phyloP scores from a whole-genome alignment of 92 coral and sea anemone genomes.

The Phenganax marumi region DNA sequence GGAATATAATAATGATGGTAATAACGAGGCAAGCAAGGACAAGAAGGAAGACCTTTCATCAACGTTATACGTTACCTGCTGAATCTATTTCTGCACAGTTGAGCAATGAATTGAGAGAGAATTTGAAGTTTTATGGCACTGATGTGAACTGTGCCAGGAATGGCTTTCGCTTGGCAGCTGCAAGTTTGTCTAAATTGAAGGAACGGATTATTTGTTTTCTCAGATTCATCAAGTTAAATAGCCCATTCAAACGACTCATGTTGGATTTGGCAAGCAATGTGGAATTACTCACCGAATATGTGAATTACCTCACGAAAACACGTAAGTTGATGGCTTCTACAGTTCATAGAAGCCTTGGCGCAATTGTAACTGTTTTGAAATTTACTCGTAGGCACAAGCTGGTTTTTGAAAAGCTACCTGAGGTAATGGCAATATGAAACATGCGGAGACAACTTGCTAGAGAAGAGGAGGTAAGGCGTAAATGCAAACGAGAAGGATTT shows the following conservation, averaged over 20 bases:
- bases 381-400: constrained; percentile 5
- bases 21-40: neutral
- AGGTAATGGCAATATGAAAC: constrained; percentile 4
- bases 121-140: neutral
- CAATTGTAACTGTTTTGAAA: constrained; percentile 9
- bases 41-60: neutral
- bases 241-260: constrained; percentile 1
- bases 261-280: too few species aligned
- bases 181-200: constrained; percentile 14
- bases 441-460: constrained; percentile 12
- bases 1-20: too few species aligned
- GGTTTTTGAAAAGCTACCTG: constrained; percentile 10
- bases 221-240: constrained; percentile 3
- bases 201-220: constrained; percentile 28
- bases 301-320: constrained; percentile 19
- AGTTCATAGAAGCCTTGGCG: constrained; percentile 3
- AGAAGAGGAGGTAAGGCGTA: constrained; percentile 18
- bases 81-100: constrained; percentile 15
- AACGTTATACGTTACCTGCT: neutral
- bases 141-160: constrained; percentile 3
- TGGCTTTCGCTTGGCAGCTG: neutral
- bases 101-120: constrained; percentile 9
- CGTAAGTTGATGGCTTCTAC: constrained; percentile 26
- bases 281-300: too few species aligned
- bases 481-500: constrained; percentile 22